Conservation (phyloP, 2,888 invertebrate genomes). For the Thera britannica region DNA sequence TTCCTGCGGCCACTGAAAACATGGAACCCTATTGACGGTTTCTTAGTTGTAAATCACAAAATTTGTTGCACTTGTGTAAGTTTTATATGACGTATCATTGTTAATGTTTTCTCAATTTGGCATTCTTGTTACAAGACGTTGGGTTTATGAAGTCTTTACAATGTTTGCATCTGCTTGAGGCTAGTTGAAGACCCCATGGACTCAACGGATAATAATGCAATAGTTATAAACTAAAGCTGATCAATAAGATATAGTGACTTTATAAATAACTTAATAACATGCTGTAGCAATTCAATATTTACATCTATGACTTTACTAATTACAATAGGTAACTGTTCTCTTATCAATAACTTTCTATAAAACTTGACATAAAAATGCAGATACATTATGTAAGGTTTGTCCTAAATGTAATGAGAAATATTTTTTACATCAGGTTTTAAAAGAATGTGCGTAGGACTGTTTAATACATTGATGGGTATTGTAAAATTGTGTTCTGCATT, state of each 20-base stretch:
- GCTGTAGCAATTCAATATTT: slow-evolving; percentile 50
- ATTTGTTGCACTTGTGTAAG: slow-evolving; percentile 69
- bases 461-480: slow-evolving; percentile 50
- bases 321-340: slow-evolving; percentile 44
- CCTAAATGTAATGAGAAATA: slow-evolving; percentile 46
- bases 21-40: slow-evolving; percentile 48
- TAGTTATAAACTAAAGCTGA: slow-evolving; percentile 18
- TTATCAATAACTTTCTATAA: slow-evolving; percentile 65
- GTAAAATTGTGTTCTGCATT: slow-evolving; percentile 68
- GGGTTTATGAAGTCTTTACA: slow-evolving; percentile 49
- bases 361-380: slow-evolving; percentile 75
- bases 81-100: slow-evolving; percentile 62
- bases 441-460: slow-evolving; percentile 28
- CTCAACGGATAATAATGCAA: slow-evolving; percentile 40
- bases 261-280: slow-evolving; percentile 20
- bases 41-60: slow-evolving; percentile 68
- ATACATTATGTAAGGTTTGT: slow-evolving; percentile 58
- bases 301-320: slow-evolving; percentile 53
- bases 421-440: slow-evolving; percentile 38
- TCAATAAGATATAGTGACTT: slow-evolving; percentile 41
- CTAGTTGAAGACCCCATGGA: slow-evolving; percentile 55
- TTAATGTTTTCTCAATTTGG: slow-evolving; percentile 51
- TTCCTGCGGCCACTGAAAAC: slow-evolving; percentile 51
- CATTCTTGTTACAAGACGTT: slow-evolving; percentile 45
- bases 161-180: slow-evolving; percentile 51